These are phyloP conservation scores for Dissostichus mawsoni DNA, from an alignment of 2,113 vertebrate species.

Conservation along the genomic window DNA sequence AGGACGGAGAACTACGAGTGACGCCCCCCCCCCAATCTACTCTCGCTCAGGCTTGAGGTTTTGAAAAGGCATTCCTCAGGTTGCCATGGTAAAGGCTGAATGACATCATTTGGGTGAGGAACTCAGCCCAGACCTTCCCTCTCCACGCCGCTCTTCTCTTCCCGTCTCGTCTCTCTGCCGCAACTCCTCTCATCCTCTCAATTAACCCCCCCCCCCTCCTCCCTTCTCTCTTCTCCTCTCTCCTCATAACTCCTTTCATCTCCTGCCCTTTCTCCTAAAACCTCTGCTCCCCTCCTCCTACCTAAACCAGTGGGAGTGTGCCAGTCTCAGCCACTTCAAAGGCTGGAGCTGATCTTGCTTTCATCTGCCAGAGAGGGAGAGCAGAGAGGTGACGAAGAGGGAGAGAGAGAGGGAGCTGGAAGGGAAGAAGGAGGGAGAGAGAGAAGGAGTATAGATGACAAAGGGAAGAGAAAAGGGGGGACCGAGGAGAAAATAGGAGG, in stretches of 20 bases:
- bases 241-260: constrained; percentile 70
- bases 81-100: constrained; percentile 79
- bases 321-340: constrained; percentile 79
- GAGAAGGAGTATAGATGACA: constrained; percentile 31
- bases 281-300: constrained; percentile 67
- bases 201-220: constrained; percentile 60
- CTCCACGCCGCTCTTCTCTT: constrained; percentile 43
- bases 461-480: constrained; percentile 44
- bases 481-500: constrained; percentile 36
- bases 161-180: constrained; percentile 41
- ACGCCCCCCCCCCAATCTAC: constrained; percentile 18
- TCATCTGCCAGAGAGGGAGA: constrained; percentile 73
- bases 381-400: constrained; percentile 35
- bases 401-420: constrained; percentile 11
- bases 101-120: constrained; percentile 75
- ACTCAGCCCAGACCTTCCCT: constrained; percentile 59
- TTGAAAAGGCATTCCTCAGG: constrained; percentile 79
- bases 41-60: constrained; percentile 40
- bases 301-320: constrained; percentile 76
- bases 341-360: constrained; percentile 76
- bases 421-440: constrained; percentile 22
- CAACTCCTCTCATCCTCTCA: constrained; percentile 66
- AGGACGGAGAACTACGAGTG: constrained; percentile 10
- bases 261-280: constrained; percentile 75
- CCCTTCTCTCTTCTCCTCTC: constrained; percentile 43